These are phyloP conservation scores for Zoanthus sansibaricus DNA, from an alignment of 92 coral and sea anemone genomes.

Conservation along the genomic window DNA sequence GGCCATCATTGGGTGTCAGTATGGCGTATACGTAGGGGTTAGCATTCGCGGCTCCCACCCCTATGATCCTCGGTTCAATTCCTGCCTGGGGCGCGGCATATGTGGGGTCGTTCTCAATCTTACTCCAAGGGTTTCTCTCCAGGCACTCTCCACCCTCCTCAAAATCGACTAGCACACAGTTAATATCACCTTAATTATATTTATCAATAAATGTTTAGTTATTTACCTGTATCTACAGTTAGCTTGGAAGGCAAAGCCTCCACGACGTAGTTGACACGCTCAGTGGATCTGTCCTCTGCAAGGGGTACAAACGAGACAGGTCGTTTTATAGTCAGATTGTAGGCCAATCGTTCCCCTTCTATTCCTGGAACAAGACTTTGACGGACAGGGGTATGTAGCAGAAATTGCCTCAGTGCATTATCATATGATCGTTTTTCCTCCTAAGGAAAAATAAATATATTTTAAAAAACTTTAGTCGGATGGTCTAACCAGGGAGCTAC, in stretches of 20 bases:
- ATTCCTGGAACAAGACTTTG: constrained; percentile 35
- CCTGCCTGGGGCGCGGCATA: too few species aligned
- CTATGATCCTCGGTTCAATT: too few species aligned
- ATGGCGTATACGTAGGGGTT: too few species aligned
- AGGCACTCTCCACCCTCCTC: too few species aligned
- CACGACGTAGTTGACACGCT: constrained; percentile 12
- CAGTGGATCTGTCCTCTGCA: constrained; percentile 10
- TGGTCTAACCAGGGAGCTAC: neutral
- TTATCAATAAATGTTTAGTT: neutral
- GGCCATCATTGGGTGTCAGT: too few species aligned
- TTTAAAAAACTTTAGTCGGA: neutral
- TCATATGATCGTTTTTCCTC: neutral
- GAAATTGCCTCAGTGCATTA: neutral
- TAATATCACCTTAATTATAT: too few species aligned
- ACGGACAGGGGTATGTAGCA: constrained; percentile 31
- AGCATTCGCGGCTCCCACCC: too few species aligned
- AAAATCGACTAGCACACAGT: too few species aligned
- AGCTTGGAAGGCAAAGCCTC: constrained; percentile 35
- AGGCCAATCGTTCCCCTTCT: constrained; percentile 43
- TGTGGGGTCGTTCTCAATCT: too few species aligned
- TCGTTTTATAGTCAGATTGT: constrained; percentile 35
- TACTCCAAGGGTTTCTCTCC: too few species aligned
- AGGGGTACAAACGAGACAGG: constrained; percentile 7
- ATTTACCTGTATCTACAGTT: constrained; percentile 33
- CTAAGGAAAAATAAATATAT: neutral